phyloP scores from a whole-genome alignment of 64 coral and sea anemone species.

The Exaiptasia diaphana region DNA sequence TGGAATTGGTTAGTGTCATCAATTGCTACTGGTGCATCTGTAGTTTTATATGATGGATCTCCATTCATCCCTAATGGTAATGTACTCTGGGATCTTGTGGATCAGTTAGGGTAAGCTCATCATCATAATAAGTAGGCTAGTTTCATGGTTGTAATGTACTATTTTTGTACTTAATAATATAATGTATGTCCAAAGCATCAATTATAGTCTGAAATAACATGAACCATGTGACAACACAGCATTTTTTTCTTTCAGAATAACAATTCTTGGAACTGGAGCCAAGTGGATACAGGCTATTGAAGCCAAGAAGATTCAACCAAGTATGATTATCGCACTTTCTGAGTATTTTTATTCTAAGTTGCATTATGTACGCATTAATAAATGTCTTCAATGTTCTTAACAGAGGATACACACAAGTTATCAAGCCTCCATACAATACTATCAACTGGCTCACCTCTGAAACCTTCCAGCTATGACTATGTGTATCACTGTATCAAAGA shows the following conservation, averaged over 20 bases:
- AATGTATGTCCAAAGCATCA: too few relatives aligned
- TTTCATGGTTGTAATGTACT: not conserved
- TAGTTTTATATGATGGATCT: constrained; percentile 93
- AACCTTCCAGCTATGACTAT: constrained; percentile 85
- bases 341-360: not conserved
- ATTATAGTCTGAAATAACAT: too few relatives aligned
- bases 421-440: constrained; percentile 78
- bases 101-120: constrained; percentile 68
- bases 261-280: constrained; percentile 83
- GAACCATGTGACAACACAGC: too few relatives aligned
- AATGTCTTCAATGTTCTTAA: not conserved
- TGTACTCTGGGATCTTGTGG: constrained; percentile 84
- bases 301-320: constrained; percentile 63
- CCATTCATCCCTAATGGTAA: constrained; percentile 76
- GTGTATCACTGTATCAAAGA: constrained; percentile 83
- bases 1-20: constrained; percentile 97
- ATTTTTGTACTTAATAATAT: too few relatives aligned
- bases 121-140: not conserved
- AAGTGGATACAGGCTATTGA: constrained; percentile 85
- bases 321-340: constrained; percentile 35
- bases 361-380: not conserved
- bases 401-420: constrained; percentile 66
- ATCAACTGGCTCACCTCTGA: constrained; percentile 84
- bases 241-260: constrained; percentile 61
- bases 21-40: constrained; percentile 74